Conservation (phyloP, 2,797 vertebrate species). For the Phalloptychus januarius region DNA sequence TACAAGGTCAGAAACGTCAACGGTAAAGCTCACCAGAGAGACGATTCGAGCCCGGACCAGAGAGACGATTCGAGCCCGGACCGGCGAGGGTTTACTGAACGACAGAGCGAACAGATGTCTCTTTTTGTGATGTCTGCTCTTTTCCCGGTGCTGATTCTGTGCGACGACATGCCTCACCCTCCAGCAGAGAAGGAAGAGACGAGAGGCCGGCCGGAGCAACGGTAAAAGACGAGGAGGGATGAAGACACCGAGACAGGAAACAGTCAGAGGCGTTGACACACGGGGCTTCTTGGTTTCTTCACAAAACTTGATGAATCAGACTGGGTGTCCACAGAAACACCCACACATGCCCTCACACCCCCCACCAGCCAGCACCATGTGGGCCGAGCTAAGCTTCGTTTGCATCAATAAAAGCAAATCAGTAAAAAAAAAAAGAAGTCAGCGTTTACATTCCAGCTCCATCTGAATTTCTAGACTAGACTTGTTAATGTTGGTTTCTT, state of each 20-base stretch:
- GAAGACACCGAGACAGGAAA: slow-evolving; percentile 54
- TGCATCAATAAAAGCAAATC: slow-evolving; percentile 4
- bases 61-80: slow-evolving; percentile 12
- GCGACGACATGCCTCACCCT: slow-evolving; percentile 38
- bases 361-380: slow-evolving; percentile 13
- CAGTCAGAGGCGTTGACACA: slow-evolving; percentile 65
- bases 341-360: slow-evolving; percentile 25
- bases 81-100: neutral
- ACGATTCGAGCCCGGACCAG: slow-evolving; percentile 16
- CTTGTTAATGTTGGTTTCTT: slow-evolving; percentile 39
- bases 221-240: slow-evolving; percentile 38
- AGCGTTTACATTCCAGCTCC: slow-evolving; percentile 46
- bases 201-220: slow-evolving; percentile 21
- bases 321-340: slow-evolving; percentile 35
- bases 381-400: slow-evolving; percentile 22
- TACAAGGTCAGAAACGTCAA: neutral
- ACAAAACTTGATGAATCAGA: slow-evolving; percentile 76
- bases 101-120: slow-evolving; percentile 15
- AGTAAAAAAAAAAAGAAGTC: slow-evolving; percentile 40
- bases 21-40: slow-evolving; percentile 56
- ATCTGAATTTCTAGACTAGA: slow-evolving; percentile 43
- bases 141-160: slow-evolving; percentile 18
- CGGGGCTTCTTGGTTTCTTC: slow-evolving; percentile 59
- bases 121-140: slow-evolving; percentile 15
- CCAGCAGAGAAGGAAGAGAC: slow-evolving; percentile 38